phyloP scores from a whole-genome alignment of 2,888 invertebrate species.

The Patella pellucida region DNA sequence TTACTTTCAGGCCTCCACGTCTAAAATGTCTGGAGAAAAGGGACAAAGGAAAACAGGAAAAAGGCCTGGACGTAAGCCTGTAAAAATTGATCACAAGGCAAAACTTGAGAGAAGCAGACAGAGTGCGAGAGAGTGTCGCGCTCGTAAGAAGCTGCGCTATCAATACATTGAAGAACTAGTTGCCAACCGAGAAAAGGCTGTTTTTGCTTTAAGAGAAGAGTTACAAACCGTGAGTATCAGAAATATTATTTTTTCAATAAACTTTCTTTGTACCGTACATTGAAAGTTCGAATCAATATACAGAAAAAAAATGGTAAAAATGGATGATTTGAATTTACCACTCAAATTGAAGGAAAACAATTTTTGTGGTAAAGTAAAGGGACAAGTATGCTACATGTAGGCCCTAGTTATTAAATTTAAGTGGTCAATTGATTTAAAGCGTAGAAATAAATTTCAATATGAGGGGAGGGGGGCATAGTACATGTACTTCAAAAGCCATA shows the following conservation, averaged over 20 bases:
- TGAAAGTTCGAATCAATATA: no score
- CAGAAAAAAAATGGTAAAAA: no score
- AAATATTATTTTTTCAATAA: neutral
- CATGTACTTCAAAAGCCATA: no score
- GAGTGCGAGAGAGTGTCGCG: slow-evolving; percentile 96
- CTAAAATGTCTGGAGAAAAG: slow-evolving; percentile 47
- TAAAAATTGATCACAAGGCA: slow-evolving; percentile 92
- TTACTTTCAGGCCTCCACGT: neutral
- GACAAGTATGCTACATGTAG: no score
- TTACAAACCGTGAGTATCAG: slow-evolving; percentile 83
- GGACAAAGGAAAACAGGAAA: slow-evolving; percentile 46
- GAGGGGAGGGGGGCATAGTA: no score
- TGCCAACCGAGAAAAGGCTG: slow-evolving; percentile 91
- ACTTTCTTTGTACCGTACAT: no score
- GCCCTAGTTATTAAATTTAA: no score
- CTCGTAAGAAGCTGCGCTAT: slow-evolving; percentile 94
- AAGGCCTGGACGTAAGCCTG: slow-evolving; percentile 83
- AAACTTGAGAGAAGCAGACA: slow-evolving; percentile 96
- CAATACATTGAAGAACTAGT: slow-evolving; percentile 97
- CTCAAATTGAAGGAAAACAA: no score
- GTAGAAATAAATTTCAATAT: no score
- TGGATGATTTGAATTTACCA: no score
- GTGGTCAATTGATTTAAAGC: no score
- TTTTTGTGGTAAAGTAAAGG: no score
- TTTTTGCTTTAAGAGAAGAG: slow-evolving; percentile 87